phyloP scores from a whole-genome alignment of 2,113 vertebrate genomes.

The Plecturocebus donacophilus region DNA sequence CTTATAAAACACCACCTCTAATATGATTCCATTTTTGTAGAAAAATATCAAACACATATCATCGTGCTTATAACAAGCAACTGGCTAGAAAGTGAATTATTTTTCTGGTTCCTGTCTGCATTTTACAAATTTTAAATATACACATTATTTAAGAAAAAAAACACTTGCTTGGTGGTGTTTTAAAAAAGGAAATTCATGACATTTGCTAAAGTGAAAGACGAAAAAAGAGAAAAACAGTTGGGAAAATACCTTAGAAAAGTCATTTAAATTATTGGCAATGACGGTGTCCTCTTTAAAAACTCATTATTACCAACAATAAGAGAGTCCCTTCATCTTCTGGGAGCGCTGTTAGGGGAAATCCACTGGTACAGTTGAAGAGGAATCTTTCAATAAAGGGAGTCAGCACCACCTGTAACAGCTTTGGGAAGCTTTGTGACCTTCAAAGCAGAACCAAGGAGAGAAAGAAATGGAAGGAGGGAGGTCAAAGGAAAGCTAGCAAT shows the following conservation, averaged over 20 bases:
- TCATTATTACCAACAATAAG: constrained; percentile 1
- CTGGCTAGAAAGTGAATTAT: constrained; percentile 26
- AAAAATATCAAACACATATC: background rate
- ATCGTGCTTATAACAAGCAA: background rate
- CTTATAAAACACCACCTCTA: background rate
- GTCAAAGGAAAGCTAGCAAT: constrained; percentile 49
- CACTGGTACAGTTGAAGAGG: background rate
- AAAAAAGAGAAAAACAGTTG: background rate
- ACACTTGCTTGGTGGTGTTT: background rate
- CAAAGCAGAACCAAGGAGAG: background rate
- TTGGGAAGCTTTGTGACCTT: constrained; percentile 9
- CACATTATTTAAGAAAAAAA: constrained; percentile 20
- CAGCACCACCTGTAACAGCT: background rate
- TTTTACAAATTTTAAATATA: constrained; percentile 42
- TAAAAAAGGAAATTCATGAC: background rate
- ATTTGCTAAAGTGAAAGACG: background rate
- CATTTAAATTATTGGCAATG: constrained; percentile 44
- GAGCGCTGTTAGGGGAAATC: background rate
- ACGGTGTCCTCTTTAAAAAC: constrained; percentile 31
- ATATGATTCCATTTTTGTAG: background rate
- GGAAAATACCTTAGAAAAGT: background rate
- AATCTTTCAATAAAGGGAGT: constrained; percentile 5
- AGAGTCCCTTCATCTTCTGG: constrained; percentile 24
- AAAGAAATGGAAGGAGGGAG: background rate
- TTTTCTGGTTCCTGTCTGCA: background rate